Conservation (phyloP, 2,113 vertebrate genomes). For the Vireo altiloquus region DNA sequence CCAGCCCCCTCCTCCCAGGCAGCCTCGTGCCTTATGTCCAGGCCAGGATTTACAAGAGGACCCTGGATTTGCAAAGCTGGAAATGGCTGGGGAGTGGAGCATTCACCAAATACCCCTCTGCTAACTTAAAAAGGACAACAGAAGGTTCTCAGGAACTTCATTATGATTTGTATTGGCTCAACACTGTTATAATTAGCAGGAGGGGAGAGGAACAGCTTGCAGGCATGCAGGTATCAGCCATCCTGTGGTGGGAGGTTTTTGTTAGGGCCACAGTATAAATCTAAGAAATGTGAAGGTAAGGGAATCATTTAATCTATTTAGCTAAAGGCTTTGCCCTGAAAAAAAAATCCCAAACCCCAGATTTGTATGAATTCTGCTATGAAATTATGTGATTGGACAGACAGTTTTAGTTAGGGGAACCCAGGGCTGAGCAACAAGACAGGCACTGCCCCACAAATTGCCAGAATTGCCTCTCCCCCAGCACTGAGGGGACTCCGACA, state of each 20-base stretch:
- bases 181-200: neutral
- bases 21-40: neutral
- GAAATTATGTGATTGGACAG: neutral
- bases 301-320: neutral
- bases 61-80: neutral
- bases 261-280: neutral
- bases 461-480: neutral
- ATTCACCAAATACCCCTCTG: neutral
- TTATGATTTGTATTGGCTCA: neutral
- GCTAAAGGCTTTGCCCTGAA: neutral
- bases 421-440: neutral
- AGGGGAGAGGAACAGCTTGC: neutral
- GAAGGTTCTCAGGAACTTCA: neutral
- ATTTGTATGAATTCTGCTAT: neutral
- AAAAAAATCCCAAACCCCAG: neutral
- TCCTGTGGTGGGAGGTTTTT: neutral
- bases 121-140: neutral
- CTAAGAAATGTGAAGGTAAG: neutral
- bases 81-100: no score
- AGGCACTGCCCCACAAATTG: neutral
- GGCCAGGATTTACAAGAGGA: neutral
- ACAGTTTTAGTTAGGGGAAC: neutral
- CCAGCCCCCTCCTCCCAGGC: neutral
- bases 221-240: neutral
- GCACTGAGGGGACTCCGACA: neutral